Base-by-base conservation (phyloP, 2,797 vertebrate genomes). In the Sarcoramphus papa region DNA sequence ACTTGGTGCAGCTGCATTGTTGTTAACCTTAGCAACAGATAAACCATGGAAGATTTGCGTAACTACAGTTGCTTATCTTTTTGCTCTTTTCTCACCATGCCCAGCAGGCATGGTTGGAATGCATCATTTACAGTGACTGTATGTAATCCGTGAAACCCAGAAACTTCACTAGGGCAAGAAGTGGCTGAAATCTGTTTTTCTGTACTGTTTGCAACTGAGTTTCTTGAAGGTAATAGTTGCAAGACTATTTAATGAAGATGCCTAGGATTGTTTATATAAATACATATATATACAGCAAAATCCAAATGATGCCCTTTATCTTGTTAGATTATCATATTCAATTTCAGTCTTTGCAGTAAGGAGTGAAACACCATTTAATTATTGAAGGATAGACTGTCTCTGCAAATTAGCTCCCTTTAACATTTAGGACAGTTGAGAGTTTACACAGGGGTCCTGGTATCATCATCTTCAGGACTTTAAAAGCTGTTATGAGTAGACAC, bases 21-120 rank as follows among this genome's bases (percentile, higher is more conserved):
- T 82, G 56, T 85, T 93, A 92, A 82, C 56, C 76, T 92, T 83
- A 86, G 73, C 50, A 83, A 79, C 75, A 72, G 73, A 95, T 96
- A 94, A 93, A 93, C 81, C 54, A 51, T 40, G 63, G 50, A 86
- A 76, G 79, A 95, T 77, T 86, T 95, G 68, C 77, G 59, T 95
- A 94, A 48, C 56, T 91, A 59, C n/a, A 76, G 35, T 95, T 91
- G 28, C 73, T 91, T 95, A 92, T 92, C 81, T 75, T 79, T 86
- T 53, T 63, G 41, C 75, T 90, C 19, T 57, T 86, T 79, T 79
- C 86, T 88, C 22, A 9, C 77, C 5, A 5, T 95, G 50, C 88
- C 86, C 82, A 78, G 86, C 40, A 85, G 93, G 67, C 62, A 79
- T 18, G 45, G 35, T 31, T 88, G 57, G 86, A 94, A 90, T 93